phyloP scores from a whole-genome alignment of 2,113 vertebrate genomes.

The Siphamia tubifer region DNA sequence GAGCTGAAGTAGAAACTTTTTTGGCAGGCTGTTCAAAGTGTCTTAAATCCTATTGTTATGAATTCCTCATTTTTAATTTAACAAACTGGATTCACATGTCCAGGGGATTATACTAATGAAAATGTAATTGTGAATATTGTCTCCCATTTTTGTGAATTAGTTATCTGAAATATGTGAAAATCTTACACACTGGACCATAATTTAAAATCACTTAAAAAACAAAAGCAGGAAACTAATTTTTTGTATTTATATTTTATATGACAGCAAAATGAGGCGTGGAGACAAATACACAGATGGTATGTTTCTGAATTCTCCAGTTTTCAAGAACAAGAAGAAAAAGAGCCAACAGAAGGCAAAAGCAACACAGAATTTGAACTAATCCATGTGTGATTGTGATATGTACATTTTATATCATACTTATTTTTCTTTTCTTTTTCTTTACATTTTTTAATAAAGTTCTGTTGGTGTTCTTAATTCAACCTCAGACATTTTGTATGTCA shows the following conservation, averaged over 20 bases:
- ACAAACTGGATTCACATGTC: no score
- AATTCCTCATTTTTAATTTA: no score
- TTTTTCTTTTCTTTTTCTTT: background rate
- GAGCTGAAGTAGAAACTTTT: no score
- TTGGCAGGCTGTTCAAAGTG: no score
- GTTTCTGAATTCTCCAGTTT: conserved; percentile 72
- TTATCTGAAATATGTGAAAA: no score
- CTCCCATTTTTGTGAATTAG: no score
- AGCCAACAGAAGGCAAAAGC: background rate
- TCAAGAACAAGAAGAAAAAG: conserved; percentile 64
- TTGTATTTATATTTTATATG: background rate
- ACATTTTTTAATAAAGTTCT: background rate
- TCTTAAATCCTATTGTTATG: no score
- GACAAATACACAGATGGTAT: conserved; percentile 70
- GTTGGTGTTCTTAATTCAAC: background rate
- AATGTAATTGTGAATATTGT: no score
- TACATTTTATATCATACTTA: background rate
- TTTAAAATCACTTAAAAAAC: background rate
- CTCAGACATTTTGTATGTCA: background rate
- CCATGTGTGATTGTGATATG: no score
- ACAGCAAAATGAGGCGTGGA: conserved; percentile 80
- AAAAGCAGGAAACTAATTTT: background rate
- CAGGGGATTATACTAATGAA: no score
- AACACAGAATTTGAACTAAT: background rate
- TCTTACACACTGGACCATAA: no score